A percentile compares a stretch with the other conserved stretches of the same genome.
Evolutionary conservation across 2,113 vertebrate species (phyloP).

Genomic region (Illadopsis cleaveri): DNA sequence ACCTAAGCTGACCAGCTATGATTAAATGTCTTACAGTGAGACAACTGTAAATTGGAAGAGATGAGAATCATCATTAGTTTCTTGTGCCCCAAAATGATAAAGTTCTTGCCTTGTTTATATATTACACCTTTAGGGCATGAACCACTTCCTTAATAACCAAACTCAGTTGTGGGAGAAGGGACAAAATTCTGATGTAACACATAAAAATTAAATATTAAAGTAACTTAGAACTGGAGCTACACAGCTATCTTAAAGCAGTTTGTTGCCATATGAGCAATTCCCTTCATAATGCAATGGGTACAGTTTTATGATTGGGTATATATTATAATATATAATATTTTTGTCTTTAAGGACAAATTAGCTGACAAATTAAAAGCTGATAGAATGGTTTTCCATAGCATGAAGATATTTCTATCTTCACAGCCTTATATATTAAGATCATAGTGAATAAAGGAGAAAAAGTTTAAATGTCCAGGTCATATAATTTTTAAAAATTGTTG

Average conservation of each 20-base stretch:
- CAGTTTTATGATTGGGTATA: neutral
- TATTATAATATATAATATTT: neutral
- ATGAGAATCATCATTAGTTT: neutral
- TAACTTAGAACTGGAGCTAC: neutral
- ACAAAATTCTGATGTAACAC: neutral
- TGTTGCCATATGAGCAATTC: neutral
- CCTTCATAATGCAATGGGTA: neutral
- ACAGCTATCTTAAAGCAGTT: neutral
- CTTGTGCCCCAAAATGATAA: neutral
- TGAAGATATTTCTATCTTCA: neutral
- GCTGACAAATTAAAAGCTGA: neutral
- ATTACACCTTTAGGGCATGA: neutral
- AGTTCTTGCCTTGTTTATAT: neutral
- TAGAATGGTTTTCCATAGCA: neutral
- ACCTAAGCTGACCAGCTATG: neutral
- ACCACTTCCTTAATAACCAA: neutral
- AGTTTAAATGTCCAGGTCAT: neutral
- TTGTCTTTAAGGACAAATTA: neutral
- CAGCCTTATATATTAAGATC: neutral
- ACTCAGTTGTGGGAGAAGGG: neutral
- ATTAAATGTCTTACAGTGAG: neutral
- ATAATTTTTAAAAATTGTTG: no score
- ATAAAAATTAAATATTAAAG: neutral
- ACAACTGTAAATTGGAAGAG: neutral
- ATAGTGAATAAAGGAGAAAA: neutral